Evolutionary conservation across 2,888 invertebrate species (phyloP), one percentile per base, ranked within the genome.

Genomic region (Leucozona laternaria): DNA sequence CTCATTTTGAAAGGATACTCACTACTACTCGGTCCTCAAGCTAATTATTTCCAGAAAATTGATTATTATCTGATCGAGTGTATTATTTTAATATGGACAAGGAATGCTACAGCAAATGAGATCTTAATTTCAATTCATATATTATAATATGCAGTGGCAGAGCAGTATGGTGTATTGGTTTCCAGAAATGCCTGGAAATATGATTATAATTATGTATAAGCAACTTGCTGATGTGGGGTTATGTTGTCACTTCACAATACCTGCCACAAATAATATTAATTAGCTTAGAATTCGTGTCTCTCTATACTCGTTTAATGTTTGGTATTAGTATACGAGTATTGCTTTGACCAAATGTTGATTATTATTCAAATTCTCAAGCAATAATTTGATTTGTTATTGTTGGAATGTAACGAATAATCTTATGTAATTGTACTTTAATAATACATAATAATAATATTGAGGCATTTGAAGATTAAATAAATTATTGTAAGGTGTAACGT

Each of bases 31-130:
- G 11, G 11, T 62, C 43, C n/a, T 43, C 40, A 43, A 62, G 43
- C 15, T 45, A 62, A 62, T 62, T 45, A 62, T 28, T 43, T 62
- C 62, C 28, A 43, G 6, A 17, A 40, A 60, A 62, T 62, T 62
- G 43, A 37, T 60, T 60, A 58, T 60, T 62, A 57, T 34, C 57
- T 28, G 62, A 43, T 45, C 43, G 43, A 28, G 43, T 43, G 43
- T 43, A 43, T 25, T 50, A 45, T 45, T 45, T 45, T 17, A 45
- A 45, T 45, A 17, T 17, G 45, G 3, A 45, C 17, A 45, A 6
- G 43, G 43, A 2, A 37, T 37, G 37, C 4, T 13, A 2, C 22
- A 25, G 6, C 25, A 17, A 57, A 31, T 57, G 31, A 57, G 53
- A 15, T 55, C 25, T 31, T 55, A 55, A 55, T 55, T n/a, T 55